phyloP scores from a whole-genome alignment of 92 coral and sea anemone species.

The Umimayanthus kanabou region DNA sequence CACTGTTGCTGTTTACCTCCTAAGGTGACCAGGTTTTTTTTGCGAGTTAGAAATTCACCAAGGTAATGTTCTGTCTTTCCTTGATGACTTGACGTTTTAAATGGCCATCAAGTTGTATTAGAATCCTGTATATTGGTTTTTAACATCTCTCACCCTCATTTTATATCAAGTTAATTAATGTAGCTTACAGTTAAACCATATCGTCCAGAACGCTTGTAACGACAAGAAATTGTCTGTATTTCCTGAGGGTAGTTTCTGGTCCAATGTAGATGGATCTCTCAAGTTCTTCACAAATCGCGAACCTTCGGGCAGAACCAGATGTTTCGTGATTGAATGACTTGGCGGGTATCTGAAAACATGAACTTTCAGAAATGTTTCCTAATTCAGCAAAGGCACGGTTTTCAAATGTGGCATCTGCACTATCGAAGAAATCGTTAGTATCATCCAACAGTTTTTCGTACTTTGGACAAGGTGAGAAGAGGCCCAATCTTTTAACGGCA shows the following conservation, averaged over 20 bases:
- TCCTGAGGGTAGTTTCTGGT: neutral
- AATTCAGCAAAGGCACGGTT: neutral
- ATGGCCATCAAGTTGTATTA: neutral
- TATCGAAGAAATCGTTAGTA: neutral
- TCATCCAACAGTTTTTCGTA: neutral
- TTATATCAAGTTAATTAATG: too few relatives aligned
- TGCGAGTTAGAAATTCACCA: neutral
- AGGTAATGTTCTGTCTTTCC: neutral
- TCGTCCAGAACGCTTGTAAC: conserved; percentile 1
- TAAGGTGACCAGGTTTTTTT: neutral
- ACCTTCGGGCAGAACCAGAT: neutral
- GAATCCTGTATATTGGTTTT: neutral
- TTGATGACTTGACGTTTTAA: too few relatives aligned
- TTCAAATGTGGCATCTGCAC: neutral
- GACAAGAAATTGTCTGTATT: conserved; percentile 12
- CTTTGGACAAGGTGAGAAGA: neutral
- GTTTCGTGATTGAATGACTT: neutral
- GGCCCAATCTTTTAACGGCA: neutral
- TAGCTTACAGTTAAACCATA: neutral
- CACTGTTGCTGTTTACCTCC: neutral
- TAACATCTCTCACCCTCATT: neutral
- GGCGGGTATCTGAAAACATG: neutral
- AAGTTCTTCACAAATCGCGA: neutral
- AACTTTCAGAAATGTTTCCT: neutral
- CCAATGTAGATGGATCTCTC: conserved; percentile 10